Evolutionary conservation across 2,113 vertebrate species (phyloP).

Genomic region (Atherinomorus stipes): DNA sequence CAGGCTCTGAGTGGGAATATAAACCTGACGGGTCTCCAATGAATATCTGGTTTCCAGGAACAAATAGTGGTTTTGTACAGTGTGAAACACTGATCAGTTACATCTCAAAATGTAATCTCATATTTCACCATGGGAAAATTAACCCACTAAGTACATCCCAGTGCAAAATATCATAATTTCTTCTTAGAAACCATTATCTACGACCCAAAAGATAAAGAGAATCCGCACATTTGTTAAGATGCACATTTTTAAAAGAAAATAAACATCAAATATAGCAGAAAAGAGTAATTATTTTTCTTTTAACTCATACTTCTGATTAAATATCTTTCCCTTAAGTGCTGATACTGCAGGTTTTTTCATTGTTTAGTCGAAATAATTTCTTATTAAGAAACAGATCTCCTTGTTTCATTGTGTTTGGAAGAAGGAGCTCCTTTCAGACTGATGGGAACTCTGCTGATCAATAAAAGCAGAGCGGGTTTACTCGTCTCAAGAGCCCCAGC

Average conservation of each 20-base stretch:
- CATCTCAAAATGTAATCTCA: neutral
- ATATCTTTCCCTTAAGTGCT: no score
- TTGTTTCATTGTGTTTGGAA: slow-evolving; percentile 9
- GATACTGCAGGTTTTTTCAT: no score
- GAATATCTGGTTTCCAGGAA: slow-evolving; percentile 55
- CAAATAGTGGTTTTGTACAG: slow-evolving; percentile 13
- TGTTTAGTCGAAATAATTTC: neutral
- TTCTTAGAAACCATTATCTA: neutral
- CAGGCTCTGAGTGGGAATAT: slow-evolving; percentile 38
- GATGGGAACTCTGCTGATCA: slow-evolving; percentile 51
- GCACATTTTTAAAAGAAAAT: neutral
- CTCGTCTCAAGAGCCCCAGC: slow-evolving; percentile 52
- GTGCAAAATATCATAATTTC: no score
- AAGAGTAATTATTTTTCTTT: neutral
- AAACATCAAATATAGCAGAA: neutral
- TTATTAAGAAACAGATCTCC: neutral
- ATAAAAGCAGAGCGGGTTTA: slow-evolving; percentile 60
- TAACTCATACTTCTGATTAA: neutral
- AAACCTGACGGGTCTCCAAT: slow-evolving; percentile 42
- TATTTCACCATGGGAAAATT: neutral
- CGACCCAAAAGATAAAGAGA: neutral
- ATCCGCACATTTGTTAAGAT: neutral
- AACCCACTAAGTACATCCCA: neutral
- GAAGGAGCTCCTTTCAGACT: slow-evolving; percentile 27
- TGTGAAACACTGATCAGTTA: neutral